Percentiles rank a stretch among this genome's conserved stretches.
Conservation (phyloP, 1,140 invertebrate genomes). For the Adelges cooleyi region DNA sequence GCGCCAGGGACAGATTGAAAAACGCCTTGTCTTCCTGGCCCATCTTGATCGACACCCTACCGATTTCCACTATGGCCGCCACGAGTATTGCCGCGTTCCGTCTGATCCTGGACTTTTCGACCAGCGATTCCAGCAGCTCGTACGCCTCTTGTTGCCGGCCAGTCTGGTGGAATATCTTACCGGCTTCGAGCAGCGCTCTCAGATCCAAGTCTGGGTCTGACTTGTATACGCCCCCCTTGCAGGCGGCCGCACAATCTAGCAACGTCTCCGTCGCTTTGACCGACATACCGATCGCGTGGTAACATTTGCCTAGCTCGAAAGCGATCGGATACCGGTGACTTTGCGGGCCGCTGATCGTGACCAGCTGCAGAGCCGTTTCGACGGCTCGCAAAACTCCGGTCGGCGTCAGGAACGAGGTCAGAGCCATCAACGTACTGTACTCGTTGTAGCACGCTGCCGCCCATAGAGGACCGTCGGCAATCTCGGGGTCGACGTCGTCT, state of each 20-base stretch:
- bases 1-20: no score
- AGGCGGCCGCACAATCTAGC: background rate
- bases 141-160: no score
- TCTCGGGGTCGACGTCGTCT: background rate
- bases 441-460: background rate
- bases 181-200: no score
- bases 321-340: background rate
- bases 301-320: background rate
- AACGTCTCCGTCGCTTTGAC: background rate
- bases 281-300: background rate
- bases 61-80: no score
- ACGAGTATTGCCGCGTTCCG: no score
- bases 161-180: no score
- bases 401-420: background rate
- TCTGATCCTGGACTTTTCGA: no score
- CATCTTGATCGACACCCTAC: no score
- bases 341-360: no score
- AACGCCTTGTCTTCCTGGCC: no score
- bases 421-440: background rate
- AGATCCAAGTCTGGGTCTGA: background rate
- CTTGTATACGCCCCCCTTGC: background rate
- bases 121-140: no score
- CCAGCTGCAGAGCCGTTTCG: background rate
- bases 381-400: background rate
- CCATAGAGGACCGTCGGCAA: background rate